Conservation (phyloP, 2,113 vertebrate genomes). For the Reinhardtius hippoglossoides region DNA sequence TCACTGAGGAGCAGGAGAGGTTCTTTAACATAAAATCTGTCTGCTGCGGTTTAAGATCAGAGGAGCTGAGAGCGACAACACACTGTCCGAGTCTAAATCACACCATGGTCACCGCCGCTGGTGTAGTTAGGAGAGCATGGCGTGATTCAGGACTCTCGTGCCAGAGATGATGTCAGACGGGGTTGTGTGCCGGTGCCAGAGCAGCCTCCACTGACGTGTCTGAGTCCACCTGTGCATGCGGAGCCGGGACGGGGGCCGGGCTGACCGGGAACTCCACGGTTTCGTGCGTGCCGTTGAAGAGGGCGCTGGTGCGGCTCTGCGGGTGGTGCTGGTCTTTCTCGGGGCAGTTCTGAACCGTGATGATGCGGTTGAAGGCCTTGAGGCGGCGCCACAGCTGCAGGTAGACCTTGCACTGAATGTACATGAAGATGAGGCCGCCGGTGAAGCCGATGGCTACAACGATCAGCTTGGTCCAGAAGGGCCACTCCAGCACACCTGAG, state of each 20-base stretch:
- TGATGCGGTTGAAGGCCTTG: conserved; percentile 97
- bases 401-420: conserved; percentile 97
- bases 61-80: conserved; percentile 17
- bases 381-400: conserved; percentile 95
- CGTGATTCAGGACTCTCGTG: conserved; percentile 3
- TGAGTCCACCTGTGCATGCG: conserved; percentile 78
- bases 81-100: conserved; percentile 13
- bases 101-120: conserved; percentile 5
- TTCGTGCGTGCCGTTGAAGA: conserved; percentile 81
- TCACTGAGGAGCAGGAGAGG: conserved; percentile 6
- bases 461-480: conserved; percentile 97
- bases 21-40: background rate
- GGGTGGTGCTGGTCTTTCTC: conserved; percentile 87
- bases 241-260: conserved; percentile 32
- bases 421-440: conserved; percentile 97
- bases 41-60: conserved; percentile 4
- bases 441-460: conserved; percentile 94
- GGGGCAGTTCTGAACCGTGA: conserved; percentile 98
- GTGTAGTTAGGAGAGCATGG: conserved; percentile 3
- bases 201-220: conserved; percentile 77
- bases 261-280: conserved; percentile 80
- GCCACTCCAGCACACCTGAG: conserved; percentile 94
- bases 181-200: conserved; percentile 79
- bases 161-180: conserved; percentile 82
- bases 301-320: conserved; percentile 68